Percentiles rank a stretch among this genome's conserved stretches.
Conservation (phyloP, 2,888 invertebrate genomes). For the Pandemis cinnamomeana region DNA sequence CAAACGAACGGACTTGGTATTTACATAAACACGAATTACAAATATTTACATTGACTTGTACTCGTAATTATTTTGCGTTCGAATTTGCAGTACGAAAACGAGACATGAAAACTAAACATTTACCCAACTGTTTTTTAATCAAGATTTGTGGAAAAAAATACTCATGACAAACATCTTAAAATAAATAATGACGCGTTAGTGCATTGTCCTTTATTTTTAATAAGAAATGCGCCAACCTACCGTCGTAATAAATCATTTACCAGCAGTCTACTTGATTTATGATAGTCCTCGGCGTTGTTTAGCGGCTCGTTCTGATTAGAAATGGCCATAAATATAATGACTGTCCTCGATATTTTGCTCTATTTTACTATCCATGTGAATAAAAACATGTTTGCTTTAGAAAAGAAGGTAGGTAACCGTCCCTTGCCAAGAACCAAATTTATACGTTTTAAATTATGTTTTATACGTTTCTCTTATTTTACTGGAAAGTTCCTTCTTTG, state of each 20-base stretch:
- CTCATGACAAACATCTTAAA: too few relatives aligned
- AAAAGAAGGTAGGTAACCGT: neutral
- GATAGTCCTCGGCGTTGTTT: neutral
- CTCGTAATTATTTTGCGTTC: too few relatives aligned
- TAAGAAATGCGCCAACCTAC: neutral
- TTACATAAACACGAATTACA: too few relatives aligned
- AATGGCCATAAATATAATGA: neutral
- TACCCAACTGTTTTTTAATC: too few relatives aligned
- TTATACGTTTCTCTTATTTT: neutral
- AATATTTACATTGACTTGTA: too few relatives aligned
- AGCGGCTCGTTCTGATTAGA: conserved; percentile 8
- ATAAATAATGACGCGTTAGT: neutral
- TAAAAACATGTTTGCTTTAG: neutral
- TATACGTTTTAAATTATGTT: neutral
- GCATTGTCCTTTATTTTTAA: neutral
- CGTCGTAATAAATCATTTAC: neutral
- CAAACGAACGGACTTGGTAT: too few relatives aligned
- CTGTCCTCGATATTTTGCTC: neutral
- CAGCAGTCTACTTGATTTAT: conserved; percentile 21
- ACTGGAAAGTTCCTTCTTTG: neutral
- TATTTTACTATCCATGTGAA: neutral
- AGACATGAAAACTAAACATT: too few relatives aligned
- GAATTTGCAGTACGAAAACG: too few relatives aligned
- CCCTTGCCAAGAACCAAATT: neutral
- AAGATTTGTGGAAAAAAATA: too few relatives aligned